Percentiles rank a stretch among this genome's conserved stretches.
Conservation (phyloP, 2,113 vertebrate genomes). For the Tragelaphus imberbis region DNA sequence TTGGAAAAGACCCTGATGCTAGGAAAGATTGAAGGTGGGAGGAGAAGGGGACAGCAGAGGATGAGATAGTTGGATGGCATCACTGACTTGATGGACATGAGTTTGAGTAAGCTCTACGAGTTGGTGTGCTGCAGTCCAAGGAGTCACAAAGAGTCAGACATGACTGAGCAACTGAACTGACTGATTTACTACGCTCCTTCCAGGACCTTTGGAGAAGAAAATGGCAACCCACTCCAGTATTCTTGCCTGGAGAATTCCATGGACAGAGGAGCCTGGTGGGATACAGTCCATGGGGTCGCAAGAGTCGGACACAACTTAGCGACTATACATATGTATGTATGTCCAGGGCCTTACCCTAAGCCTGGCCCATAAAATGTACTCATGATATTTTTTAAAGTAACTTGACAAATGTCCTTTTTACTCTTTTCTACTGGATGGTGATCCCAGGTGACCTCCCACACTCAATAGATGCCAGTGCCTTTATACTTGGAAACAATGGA, state of each 20-base stretch:
- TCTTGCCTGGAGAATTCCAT: not conserved
- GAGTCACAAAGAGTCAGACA: not conserved
- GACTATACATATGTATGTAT: not conserved
- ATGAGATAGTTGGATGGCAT: not conserved
- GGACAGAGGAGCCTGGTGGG: not conserved
- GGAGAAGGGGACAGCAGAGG: not conserved
- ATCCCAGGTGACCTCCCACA: not conserved
- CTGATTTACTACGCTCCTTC: not conserved
- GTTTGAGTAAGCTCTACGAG: not conserved
- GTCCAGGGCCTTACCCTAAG: not conserved
- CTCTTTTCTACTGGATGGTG: not conserved
- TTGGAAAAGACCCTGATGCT: not conserved
- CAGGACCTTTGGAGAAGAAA: not conserved
- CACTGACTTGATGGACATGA: not conserved
- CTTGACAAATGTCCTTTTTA: not conserved
- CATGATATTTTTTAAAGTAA: slow-evolving; percentile 2
- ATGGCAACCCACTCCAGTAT: not conserved
- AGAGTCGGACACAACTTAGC: not conserved
- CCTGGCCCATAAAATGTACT: not conserved
- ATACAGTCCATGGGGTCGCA: not conserved
- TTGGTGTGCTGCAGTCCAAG: not conserved
- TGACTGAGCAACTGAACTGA: not conserved
- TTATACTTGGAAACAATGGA: not conserved
- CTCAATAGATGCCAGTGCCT: not conserved
- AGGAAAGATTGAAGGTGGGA: not conserved